Evolutionary conservation across 2,888 invertebrate species (phyloP).

Genomic region (Notocelia uddmanniana): DNA sequence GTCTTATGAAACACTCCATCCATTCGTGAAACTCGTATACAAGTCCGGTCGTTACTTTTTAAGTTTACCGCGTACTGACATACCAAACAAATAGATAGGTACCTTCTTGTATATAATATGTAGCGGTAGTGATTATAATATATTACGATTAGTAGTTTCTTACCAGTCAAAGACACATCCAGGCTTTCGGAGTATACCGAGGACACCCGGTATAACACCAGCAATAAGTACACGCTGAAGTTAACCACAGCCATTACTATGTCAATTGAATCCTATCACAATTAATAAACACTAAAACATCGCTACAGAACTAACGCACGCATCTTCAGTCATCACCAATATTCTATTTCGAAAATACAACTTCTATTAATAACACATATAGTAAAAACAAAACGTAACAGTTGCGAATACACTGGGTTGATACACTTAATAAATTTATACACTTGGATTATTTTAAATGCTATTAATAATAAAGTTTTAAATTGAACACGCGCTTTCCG

Average conservation of each 20-base stretch:
- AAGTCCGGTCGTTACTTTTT: too few relatives aligned
- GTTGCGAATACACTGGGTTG: constrained; percentile 31
- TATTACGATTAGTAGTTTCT: constrained; percentile 44
- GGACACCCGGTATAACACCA: constrained; percentile 74
- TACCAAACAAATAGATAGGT: too few relatives aligned
- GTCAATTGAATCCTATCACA: constrained; percentile 69
- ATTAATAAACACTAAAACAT: constrained; percentile 70
- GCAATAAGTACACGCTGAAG: constrained; percentile 75
- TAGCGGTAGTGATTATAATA: too few relatives aligned
- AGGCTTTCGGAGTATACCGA: constrained; percentile 72
- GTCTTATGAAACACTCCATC: too few relatives aligned
- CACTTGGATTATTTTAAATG: constrained; percentile 33
- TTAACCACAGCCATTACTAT: constrained; percentile 76
- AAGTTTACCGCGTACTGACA: too few relatives aligned
- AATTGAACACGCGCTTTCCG: constrained; percentile 61
- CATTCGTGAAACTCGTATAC: too few relatives aligned
- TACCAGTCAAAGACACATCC: constrained; percentile 74
- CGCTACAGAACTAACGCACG: constrained; percentile 55
- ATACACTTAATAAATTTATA: constrained; percentile 20
- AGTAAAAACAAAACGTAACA: neutral
- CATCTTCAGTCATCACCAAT: constrained; percentile 69
- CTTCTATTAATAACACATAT: constrained; percentile 40
- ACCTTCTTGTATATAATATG: too few relatives aligned
- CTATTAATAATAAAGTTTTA: constrained; percentile 29
- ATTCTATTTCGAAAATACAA: constrained; percentile 48